Base-by-base conservation (phyloP, 2,888 invertebrate genomes). In the Tenthredo amoena region DNA sequence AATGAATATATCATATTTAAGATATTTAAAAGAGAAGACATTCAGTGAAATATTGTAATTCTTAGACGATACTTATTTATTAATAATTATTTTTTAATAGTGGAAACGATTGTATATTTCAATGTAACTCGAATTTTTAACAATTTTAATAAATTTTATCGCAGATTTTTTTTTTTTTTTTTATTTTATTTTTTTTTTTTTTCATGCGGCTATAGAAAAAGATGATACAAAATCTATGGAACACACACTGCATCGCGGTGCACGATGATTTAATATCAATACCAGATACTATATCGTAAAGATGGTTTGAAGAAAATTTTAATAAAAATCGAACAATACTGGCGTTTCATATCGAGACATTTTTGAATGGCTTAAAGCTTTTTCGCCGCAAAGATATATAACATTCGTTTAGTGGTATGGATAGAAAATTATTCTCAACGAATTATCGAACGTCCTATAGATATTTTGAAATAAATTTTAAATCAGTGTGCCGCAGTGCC, bases 31-130 rank as follows among this genome's bases (percentile, higher is more conserved):
- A 40, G 26, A 81, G 34, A 68, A 83, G 83, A 83, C 83, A 68
- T 58, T 83, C 43, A 83, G 83, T 83, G 47, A 83, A 83, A 83
- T 83, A 83, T 68, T 47, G 83, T 83, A 47, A 83, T 68, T 47
- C 21, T 68, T 71, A 83, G 47, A 83, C 9, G 47, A 83, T 68
- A 83, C 71, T 83, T 83, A 83, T 83, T 83, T 83, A 83, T 83
- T 83, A 47, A 83, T 83, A n/a, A 43, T 81, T 62, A 65, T 77
- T 50, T 50, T 47, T 31, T 15, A 50, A 81, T 62, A 81, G 58
- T 62, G 21, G 10, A n/a, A 62, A 83, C 83, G 47, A 71, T 47
- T 31, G 68, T 83, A 68, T 47, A 68, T 68, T 83, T 83, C 34
- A 68, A 47, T 47, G 83, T 81, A 62, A 83, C 10, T 68, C 2